Conservation (phyloP, 2,113 vertebrate species). For the Lota lota region DNA sequence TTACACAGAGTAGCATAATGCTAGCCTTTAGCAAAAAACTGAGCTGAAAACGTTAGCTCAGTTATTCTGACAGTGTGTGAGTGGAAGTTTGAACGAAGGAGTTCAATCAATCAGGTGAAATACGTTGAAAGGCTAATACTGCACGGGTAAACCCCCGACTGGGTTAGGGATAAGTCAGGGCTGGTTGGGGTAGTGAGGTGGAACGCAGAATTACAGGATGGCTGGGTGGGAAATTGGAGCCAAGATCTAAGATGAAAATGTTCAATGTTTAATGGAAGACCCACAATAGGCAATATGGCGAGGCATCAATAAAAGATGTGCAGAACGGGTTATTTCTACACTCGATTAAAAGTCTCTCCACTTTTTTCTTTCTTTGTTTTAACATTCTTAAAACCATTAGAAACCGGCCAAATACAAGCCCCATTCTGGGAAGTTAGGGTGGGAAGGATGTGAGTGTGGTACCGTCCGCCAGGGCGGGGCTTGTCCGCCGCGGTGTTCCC, state of each 20-base stretch:
- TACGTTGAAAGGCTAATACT: background rate
- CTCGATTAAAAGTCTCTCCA: conserved; percentile 3
- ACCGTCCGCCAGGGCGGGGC: too few relatives aligned
- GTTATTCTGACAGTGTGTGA: too few relatives aligned
- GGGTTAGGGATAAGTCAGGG: background rate
- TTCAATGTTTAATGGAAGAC: conserved; percentile 25
- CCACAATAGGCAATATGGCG: background rate
- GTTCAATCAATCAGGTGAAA: background rate
- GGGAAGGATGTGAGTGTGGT: too few relatives aligned
- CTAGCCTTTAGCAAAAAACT: too few relatives aligned
- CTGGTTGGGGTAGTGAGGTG: conserved; percentile 18
- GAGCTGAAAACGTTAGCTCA: too few relatives aligned
- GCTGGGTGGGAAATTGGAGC: background rate
- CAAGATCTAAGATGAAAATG: background rate
- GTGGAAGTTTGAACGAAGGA: too few relatives aligned
- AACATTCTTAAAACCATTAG: too few relatives aligned
- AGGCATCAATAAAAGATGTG: conserved; percentile 35
- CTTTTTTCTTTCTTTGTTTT: too few relatives aligned
- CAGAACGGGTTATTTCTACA: conserved; percentile 14
- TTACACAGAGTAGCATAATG: too few relatives aligned
- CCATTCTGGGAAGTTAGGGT: too few relatives aligned
- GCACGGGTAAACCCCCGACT: background rate
- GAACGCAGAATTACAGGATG: conserved; percentile 10
- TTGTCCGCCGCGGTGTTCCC: too few relatives aligned
- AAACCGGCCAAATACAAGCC: too few relatives aligned